Evolutionary conservation across 92 coral and sea anemone species (phyloP).

Genomic region (Epizoanthus stellaris): DNA sequence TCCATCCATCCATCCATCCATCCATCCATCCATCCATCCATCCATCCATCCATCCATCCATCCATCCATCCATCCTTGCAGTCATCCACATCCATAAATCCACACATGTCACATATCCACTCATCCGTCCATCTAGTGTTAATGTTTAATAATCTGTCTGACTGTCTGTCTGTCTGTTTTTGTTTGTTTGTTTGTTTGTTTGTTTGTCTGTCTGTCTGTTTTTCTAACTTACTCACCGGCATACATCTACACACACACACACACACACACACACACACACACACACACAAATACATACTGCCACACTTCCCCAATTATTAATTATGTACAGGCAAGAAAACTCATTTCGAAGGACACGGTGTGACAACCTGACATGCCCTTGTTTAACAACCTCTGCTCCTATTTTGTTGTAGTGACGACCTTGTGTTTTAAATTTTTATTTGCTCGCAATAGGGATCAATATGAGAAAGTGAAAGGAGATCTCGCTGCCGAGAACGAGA

Average conservation of each 20-base stretch:
- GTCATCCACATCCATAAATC: background rate
- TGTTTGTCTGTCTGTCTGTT: too few species aligned
- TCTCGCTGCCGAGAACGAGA: conserved; percentile 13
- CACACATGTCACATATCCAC: background rate
- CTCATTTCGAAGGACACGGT: background rate
- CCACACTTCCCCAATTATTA: too few species aligned
- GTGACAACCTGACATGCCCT: background rate
- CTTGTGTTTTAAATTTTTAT: background rate
- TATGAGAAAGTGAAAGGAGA: conserved; percentile 1
- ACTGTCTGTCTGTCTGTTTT: too few species aligned
- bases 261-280: too few species aligned
- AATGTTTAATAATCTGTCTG: too few species aligned
- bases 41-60: background rate
- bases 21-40: background rate
- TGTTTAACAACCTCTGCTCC: background rate
- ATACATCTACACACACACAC: too few species aligned
- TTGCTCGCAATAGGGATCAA: conserved; percentile 12
- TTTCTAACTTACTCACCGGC: too few species aligned
- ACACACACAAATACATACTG: too few species aligned
- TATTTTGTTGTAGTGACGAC: background rate
- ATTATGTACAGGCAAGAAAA: background rate
- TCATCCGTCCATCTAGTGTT: background rate
- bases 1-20: background rate
- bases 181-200: too few species aligned
- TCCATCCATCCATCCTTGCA: background rate